A percentile compares a stretch with the other conserved stretches of the same genome.
Conservation (phyloP, 1,140 invertebrate species). For the Leptonema lineaticorne region DNA sequence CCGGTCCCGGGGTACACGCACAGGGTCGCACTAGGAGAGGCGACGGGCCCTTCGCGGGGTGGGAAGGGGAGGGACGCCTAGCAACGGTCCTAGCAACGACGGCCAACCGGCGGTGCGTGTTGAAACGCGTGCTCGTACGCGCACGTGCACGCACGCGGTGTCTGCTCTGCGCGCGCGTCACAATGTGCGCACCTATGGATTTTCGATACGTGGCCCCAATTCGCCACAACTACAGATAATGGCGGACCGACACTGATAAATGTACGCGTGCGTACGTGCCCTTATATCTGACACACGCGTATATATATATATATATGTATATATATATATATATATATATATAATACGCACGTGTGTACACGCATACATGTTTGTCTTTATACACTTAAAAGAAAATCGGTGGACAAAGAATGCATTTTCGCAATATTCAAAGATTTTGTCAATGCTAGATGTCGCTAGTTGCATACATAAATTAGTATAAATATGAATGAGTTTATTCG, state of each 20-base stretch:
- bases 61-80: slow-evolving; percentile 31
- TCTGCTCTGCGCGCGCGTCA: slow-evolving; percentile 18
- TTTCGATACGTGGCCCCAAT: slow-evolving; percentile 24
- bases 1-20: too few species aligned
- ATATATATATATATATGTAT: too few species aligned
- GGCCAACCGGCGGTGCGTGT: slow-evolving; percentile 20
- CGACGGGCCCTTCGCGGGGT: slow-evolving; percentile 9
- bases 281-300: too few species aligned
- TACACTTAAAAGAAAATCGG: too few species aligned
- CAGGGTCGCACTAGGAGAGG: slow-evolving; percentile 24
- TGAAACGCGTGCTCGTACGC: neutral
- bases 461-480: too few species aligned
- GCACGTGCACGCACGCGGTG: neutral
- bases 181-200: slow-evolving; percentile 31
- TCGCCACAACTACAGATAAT: slow-evolving; percentile 5
- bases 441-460: too few species aligned
- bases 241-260: neutral
- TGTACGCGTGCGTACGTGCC: neutral
- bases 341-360: too few species aligned
- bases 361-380: too few species aligned
- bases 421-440: too few species aligned
- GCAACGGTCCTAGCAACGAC: slow-evolving; percentile 41
- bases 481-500: too few species aligned
- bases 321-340: too few species aligned
- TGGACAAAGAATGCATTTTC: too few species aligned